A percentile compares a stretch with the other conserved stretches of the same genome.
phyloP scores from a whole-genome alignment of 2,888 invertebrate species.

The Cantharis flavilabris region DNA sequence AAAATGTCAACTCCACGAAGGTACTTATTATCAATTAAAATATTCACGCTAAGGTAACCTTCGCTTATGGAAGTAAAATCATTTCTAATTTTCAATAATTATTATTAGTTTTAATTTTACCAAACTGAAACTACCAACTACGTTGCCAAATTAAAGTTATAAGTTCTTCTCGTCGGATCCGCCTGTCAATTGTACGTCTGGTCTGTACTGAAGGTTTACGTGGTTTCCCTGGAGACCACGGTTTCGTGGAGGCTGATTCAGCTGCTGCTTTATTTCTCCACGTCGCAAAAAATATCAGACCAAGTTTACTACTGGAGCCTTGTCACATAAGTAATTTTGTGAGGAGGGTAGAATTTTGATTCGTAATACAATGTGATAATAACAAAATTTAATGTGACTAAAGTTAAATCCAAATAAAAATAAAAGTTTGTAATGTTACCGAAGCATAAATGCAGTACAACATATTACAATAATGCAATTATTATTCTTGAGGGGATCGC shows the following conservation, averaged over 20 bases:
- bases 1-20: not conserved
- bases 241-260: constrained; percentile 39
- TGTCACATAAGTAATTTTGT: constrained; percentile 1
- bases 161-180: constrained; percentile 25
- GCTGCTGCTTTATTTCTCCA: constrained; percentile 35
- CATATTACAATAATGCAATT: not conserved
- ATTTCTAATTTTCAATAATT: not conserved
- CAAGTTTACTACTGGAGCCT: constrained; percentile 6
- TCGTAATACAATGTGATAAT: not conserved
- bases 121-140: constrained; percentile 17
- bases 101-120: constrained; percentile 12
- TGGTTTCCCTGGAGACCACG: constrained; percentile 41
- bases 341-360: not conserved
- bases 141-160: constrained; percentile 14
- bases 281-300: constrained; percentile 27
- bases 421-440: not conserved
- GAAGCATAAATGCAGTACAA: too few relatives aligned
- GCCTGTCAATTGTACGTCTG: constrained; percentile 48
- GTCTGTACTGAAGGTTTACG: constrained; percentile 45
- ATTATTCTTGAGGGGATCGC: not conserved
- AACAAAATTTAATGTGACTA: not conserved
- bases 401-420: not conserved
- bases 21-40: not conserved
- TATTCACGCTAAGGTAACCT: not conserved
- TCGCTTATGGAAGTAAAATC: not conserved